Conservation (phyloP, 2,113 vertebrate species). For the Pedetes capensis region DNA sequence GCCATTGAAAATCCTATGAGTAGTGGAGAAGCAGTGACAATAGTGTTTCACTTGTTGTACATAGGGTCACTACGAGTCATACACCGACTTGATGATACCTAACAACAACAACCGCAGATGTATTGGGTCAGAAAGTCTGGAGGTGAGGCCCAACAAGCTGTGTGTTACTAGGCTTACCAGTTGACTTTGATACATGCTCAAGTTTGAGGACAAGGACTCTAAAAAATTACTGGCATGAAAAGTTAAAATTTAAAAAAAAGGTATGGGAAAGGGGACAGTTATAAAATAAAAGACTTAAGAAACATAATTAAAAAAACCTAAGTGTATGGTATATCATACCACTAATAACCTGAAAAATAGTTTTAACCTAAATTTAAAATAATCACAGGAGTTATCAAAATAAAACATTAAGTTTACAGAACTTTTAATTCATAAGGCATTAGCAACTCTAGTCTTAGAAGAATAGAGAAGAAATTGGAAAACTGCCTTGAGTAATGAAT, state of each 20-base stretch:
- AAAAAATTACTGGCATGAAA: not conserved
- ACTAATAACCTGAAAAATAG: not conserved
- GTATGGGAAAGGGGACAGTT: not conserved
- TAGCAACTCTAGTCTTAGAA: not conserved
- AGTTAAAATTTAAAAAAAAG: not conserved
- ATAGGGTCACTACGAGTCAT: no score
- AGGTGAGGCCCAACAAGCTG: not conserved
- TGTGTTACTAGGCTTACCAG: not conserved
- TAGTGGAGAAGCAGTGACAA: no score
- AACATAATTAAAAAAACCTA: not conserved
- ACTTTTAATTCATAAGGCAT: not conserved
- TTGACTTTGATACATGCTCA: not conserved
- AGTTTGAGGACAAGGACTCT: not conserved
- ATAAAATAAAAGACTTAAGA: not conserved
- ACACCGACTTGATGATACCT: no score
- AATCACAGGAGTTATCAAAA: not conserved
- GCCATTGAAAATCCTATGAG: no score
- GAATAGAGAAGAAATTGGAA: not conserved
- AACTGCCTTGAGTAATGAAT: not conserved
- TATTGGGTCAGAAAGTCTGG: not conserved
- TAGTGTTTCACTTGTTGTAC: no score
- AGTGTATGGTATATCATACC: not conserved
- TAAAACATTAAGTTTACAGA: not conserved
- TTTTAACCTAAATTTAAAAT: slow-evolving; percentile 18
- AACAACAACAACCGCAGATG: no score